Evolutionary conservation across 2,888 invertebrate genomes (phyloP), one percentile per base, ranked within the genome.

Genomic region (Darwinula stevensoni): DNA sequence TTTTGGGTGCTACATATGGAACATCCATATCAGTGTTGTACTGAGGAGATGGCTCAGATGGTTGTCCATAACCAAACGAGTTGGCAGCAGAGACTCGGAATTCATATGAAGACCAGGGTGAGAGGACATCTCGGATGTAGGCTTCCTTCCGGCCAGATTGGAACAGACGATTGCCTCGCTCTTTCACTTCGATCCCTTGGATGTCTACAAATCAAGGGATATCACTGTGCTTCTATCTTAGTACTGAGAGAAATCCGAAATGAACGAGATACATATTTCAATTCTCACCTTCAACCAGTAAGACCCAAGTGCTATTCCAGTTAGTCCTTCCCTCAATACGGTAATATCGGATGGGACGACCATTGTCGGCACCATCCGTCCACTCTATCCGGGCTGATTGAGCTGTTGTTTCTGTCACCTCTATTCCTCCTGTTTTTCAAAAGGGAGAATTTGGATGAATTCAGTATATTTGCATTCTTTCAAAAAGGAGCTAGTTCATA

Each of bases 61-160:
- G 64, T 22, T 59, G 56, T 5, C 86, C 84, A 36, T 67, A 62
- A 2, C 88, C 88, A 32, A 72, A 44, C 9, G 12, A 17, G 49
- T 91, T 91, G 30, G 70, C 67, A n/a, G 86, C 80, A 37, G 70
- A 61, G 2, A 91, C 70, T 40, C 76, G 62, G 45, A 91, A 86
- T 47, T 78, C 75, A 46, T 88, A 88, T 0, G 68, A 65, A 0
- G 78, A 74, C 64, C 75, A 84, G 0, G 91, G 86, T 34, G 69
- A 67, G 9, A 91, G 55, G 14, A 58, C 57, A 33, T 69, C 64
- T 14, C n/a, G n/a, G n/a, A n/a, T n/a, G 27, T 59, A 54, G 0
- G 69, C 68, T 44, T 72, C 67, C 48, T 74, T 78, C 4, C 78
- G 59, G 6, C 42, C 40, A n/a, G 34, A 34, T 27, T 1, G 67